Percentiles rank a stretch among this genome's conserved stretches.
Conservation (phyloP, 2,888 invertebrate genomes). For the Athrips mouffetella region DNA sequence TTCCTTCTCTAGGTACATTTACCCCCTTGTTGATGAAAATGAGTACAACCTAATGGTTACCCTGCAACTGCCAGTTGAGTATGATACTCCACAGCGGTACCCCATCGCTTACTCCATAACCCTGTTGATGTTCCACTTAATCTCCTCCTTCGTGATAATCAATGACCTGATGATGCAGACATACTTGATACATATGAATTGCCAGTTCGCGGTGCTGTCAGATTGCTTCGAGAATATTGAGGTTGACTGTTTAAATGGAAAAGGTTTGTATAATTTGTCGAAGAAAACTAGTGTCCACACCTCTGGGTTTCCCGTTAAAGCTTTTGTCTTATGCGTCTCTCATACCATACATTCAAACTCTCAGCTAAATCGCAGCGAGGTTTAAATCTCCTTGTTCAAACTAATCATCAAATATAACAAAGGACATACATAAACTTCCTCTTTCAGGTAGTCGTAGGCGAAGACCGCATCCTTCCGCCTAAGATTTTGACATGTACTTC, state of each 20-base stretch:
- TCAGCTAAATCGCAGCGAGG: no score
- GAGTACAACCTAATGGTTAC: constrained; percentile 25
- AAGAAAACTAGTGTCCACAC: no score
- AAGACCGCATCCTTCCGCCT: no score
- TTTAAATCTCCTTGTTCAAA: no score
- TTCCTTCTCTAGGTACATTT: constrained; percentile 22
- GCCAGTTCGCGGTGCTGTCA: constrained; percentile 25
- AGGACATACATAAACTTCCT: no score
- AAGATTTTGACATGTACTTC: no score
- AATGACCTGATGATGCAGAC: constrained; percentile 27
- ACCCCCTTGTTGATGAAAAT: constrained; percentile 26
- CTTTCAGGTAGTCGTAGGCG: no score
- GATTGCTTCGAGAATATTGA: constrained; percentile 27
- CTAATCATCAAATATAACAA: no score
- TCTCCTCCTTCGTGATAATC: constrained; percentile 23
- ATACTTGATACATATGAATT: constrained; percentile 24
- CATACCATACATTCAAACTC: no score
- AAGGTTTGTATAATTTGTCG: not conserved
- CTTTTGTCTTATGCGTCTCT: no score
- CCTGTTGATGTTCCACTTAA: constrained; percentile 23
- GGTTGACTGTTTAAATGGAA: constrained; percentile 11
- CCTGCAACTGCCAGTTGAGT: constrained; percentile 22
- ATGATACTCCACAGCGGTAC: constrained; percentile 20
- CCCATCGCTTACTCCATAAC: constrained; percentile 19
- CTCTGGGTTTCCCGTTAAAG: no score